A percentile compares a stretch with the other conserved stretches of the same genome.
Conservation (phyloP, 2,113 vertebrate genomes). For the Perccottus glenii region DNA sequence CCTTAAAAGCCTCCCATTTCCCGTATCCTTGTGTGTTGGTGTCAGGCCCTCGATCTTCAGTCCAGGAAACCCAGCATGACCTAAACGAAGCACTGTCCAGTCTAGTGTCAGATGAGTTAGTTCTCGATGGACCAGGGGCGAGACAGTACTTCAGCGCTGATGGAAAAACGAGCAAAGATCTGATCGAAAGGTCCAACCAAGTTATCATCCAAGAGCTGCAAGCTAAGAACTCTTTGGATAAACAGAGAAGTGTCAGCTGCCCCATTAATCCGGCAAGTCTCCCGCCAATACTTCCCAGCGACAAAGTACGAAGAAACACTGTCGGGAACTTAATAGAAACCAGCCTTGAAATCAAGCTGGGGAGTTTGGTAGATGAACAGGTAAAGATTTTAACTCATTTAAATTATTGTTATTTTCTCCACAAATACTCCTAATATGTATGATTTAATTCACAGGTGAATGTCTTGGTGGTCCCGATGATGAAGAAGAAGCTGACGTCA, state of each 20-base stretch:
- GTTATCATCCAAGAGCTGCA: conserved; percentile 44
- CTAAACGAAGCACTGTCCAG: conserved; percentile 18
- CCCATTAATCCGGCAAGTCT: neutral
- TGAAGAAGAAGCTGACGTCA: conserved; percentile 36
- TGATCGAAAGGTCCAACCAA: conserved; percentile 42
- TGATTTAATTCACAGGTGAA: conserved; percentile 51
- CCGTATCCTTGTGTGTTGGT: conserved; percentile 49
- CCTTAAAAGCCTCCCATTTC: neutral
- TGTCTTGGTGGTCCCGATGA: conserved; percentile 66
- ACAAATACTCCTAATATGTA: no score
- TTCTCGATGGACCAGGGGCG: conserved; percentile 59
- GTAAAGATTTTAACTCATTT: conserved; percentile 24
- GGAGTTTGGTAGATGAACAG: conserved; percentile 63
- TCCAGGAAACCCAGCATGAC: conserved; percentile 21
- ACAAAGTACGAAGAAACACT: neutral
- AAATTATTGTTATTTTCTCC: neutral
- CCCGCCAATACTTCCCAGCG: neutral
- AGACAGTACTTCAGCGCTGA: conserved; percentile 52
- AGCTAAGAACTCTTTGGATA: neutral
- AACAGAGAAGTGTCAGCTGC: neutral
- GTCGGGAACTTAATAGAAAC: neutral
- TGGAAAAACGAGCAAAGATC: conserved; percentile 34
- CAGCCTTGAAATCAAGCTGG: conserved; percentile 58
- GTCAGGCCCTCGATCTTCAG: conserved; percentile 51
- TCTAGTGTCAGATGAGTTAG: conserved; percentile 19